These are phyloP conservation scores for Phthorimaea operculella DNA, from an alignment of 1,140 invertebrate species.

Conservation along the genomic window DNA sequence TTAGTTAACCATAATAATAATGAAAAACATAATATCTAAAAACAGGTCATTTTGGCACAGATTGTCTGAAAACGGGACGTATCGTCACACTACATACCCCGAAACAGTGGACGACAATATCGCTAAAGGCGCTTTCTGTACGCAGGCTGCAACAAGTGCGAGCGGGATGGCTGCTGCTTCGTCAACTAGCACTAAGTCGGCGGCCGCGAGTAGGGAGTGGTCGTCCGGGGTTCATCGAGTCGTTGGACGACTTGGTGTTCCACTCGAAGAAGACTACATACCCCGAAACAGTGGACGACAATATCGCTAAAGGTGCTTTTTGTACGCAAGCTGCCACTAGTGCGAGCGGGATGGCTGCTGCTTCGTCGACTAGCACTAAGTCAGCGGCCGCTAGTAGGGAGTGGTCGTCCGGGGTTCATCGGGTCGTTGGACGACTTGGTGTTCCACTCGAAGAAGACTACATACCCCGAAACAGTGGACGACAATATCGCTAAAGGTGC, in stretches of 20 bases:
- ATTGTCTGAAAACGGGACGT: too few relatives aligned
- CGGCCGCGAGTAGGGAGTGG: slow-evolving; percentile 87
- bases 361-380: slow-evolving; percentile 97
- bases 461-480: slow-evolving; percentile 80
- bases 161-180: slow-evolving; percentile 99
- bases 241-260: too few relatives aligned
- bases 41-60: too few relatives aligned
- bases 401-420: slow-evolving; percentile 92
- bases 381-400: slow-evolving; percentile 92
- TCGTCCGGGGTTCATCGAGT: slow-evolving; percentile 95
- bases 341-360: slow-evolving; percentile 97
- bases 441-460: too few relatives aligned
- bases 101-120: slow-evolving; percentile 95
- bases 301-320: slow-evolving; percentile 94
- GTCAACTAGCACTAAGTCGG: slow-evolving; percentile 97
- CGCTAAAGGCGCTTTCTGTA: slow-evolving; percentile 93
- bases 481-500: slow-evolving; percentile 96
- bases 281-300: slow-evolving; percentile 89
- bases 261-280: too few relatives aligned
- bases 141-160: slow-evolving; percentile 90
- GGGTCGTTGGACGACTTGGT: too few relatives aligned
- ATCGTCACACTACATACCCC: too few relatives aligned
- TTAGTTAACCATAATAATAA: too few relatives aligned
- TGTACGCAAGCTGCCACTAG: too few relatives aligned
- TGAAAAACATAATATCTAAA: too few relatives aligned